Percentiles rank a stretch among this genome's conserved stretches.
Conservation (phyloP, 2,113 vertebrate species). For the Rhineura floridana region DNA sequence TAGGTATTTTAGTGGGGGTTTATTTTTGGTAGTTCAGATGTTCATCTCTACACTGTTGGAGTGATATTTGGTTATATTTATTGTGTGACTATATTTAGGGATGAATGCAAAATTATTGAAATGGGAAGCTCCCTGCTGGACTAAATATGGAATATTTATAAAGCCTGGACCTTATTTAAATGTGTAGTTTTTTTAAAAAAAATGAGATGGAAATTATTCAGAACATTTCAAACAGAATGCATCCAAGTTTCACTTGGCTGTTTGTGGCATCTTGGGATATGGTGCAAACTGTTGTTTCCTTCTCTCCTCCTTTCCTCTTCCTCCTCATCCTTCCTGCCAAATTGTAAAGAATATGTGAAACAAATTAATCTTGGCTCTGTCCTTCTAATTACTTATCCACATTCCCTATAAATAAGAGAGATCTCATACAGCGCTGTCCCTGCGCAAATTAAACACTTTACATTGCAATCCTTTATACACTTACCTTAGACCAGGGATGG, state of each 20-base stretch:
- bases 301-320: background rate
- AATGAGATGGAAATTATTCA: background rate
- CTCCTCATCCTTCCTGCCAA: slow-evolving; percentile 25
- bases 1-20: background rate
- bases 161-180: background rate
- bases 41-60: background rate
- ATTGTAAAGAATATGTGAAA: slow-evolving; percentile 39
- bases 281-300: slow-evolving; percentile 16
- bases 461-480: background rate
- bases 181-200: background rate
- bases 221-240: background rate
- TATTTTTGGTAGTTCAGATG: background rate
- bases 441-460: background rate
- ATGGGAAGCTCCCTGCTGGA: background rate
- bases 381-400: background rate
- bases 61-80: background rate
- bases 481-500: background rate
- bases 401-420: background rate
- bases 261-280: slow-evolving; percentile 5
- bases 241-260: slow-evolving; percentile 14
- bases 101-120: background rate
- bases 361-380: background rate
- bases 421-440: background rate
- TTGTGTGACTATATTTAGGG: background rate
- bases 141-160: slow-evolving; percentile 4